phyloP scores from a whole-genome alignment of 2,888 invertebrate species.

The Phortica okadai region DNA sequence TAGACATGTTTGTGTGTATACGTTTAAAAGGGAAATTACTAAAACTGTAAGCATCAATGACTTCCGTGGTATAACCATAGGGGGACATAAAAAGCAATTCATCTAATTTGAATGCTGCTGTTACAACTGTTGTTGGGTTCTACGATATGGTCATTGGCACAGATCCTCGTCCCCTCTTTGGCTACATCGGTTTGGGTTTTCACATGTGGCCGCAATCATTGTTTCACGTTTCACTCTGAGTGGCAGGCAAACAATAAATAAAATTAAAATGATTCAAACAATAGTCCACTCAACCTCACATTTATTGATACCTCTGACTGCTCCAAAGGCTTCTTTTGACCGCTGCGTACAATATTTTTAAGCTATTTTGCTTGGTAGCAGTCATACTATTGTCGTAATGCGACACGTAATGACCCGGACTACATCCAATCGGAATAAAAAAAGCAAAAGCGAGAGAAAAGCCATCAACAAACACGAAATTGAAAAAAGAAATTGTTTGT shows the following conservation, averaged over 20 bases:
- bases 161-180: conserved; percentile 20
- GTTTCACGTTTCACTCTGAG: conserved; percentile 43
- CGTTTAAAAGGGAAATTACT: conserved; percentile 53
- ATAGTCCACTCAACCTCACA: conserved; percentile 54
- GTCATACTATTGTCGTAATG: conserved; percentile 61
- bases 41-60: conserved; percentile 64
- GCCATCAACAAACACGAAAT: conserved; percentile 64
- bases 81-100: conserved; percentile 68
- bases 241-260: conserved; percentile 76
- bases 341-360: conserved; percentile 19
- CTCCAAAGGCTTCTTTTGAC: conserved; percentile 29
- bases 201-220: conserved; percentile 34
- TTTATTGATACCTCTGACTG: background rate
- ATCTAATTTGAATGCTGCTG: conserved; percentile 74
- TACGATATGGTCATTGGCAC: conserved; percentile 24
- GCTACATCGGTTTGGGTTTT: conserved; percentile 35
- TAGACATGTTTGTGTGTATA: conserved; percentile 41
- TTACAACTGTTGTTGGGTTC: conserved; percentile 42
- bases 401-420: conserved; percentile 71
- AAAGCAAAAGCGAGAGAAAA: conserved; percentile 29
- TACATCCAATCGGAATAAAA: conserved; percentile 12
- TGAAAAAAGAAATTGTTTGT: conserved; percentile 75
- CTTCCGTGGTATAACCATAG: conserved; percentile 48
- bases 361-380: conserved; percentile 40
- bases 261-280: conserved; percentile 77